Conservation (phyloP, 2,797 vertebrate genomes). For the Cryptoprocta ferox region DNA sequence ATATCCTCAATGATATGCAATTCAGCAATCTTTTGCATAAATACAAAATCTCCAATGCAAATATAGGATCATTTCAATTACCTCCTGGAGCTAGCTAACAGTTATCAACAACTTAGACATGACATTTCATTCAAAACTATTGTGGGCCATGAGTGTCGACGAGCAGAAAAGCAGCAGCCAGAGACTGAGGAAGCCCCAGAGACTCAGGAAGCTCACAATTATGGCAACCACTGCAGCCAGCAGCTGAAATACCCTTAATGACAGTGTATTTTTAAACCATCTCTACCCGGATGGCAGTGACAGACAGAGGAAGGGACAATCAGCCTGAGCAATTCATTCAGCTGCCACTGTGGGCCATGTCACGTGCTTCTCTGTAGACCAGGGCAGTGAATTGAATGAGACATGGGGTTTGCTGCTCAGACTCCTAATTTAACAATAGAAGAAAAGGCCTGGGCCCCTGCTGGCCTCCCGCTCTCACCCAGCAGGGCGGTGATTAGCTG, state of each 20-base stretch:
- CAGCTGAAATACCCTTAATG: constrained; percentile 36
- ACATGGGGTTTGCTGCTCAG: constrained; percentile 18
- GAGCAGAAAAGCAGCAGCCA: constrained; percentile 1
- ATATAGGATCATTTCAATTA: constrained; percentile 44
- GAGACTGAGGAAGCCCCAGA: neutral
- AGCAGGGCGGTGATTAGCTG: constrained; percentile 51
- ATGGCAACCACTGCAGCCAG: neutral
- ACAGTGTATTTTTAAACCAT: constrained; percentile 51
- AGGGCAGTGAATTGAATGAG: neutral
- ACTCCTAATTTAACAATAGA: constrained; percentile 60
- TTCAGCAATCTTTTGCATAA: constrained; percentile 29
- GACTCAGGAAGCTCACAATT: constrained; percentile 11
- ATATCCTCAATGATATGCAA: neutral
- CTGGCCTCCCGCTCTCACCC: neutral
- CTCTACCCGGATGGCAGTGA: constrained; percentile 41
- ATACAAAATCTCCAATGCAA: constrained; percentile 55
- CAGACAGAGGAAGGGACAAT: constrained; percentile 45
- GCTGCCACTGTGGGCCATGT: neutral
- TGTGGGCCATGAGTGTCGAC: neutral
- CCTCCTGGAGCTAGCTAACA: neutral
- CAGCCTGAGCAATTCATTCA: constrained; percentile 1
- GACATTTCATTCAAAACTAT: constrained; percentile 43
- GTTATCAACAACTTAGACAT: constrained; percentile 26
- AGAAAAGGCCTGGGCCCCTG: neutral
- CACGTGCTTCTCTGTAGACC: constrained; percentile 25